Base-by-base conservation (phyloP, 2,888 invertebrate genomes). In the Odontocerum albicorne region DNA sequence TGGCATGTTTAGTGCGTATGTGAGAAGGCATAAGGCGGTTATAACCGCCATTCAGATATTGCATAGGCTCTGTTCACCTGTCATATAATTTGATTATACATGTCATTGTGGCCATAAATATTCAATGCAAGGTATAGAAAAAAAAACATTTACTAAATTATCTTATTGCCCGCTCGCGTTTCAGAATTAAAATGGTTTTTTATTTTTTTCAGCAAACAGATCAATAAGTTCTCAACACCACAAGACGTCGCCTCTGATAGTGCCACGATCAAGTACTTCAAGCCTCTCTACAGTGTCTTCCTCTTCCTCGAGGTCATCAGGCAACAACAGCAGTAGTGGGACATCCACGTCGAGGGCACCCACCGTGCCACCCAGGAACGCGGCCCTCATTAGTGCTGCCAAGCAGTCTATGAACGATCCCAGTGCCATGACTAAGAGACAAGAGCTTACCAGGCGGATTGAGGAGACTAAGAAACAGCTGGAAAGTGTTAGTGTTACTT, bases 391-490 rank as follows among this genome's bases (percentile, higher is more conserved):
- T 47, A 77, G 79, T 64, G 80, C 81, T 6, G 79, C 79, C 1
- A 79, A 75, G 57, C 74, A 74, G 65, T 75, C 79, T 21, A 75
- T 79, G 64, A 74, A 79, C 15, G 86, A 88, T 68, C 76, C 83
- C 0, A 87, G 87, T 56, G 82, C 85, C 0, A 76, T 80, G 1
- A 76, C 83, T 46, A 81, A 85, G 51, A 72, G 90, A 3, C 89
- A 92, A 69, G 92, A 94, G 67, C 76, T 95, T 60, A 84, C 88
- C 65, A 83, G 90, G 68, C 80, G 92, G 65, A 86, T 91, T 64
- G 85, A 90, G 66, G 92, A 93, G 73, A 92, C 92, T 0, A 83
- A 90, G 67, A 82, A 87, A 62, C 92, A 92, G 72, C 72, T 94
- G 59, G 92, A 93, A 76, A 93, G 86, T 69, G 94, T 94, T 71